phyloP scores from a whole-genome alignment of 1,140 invertebrate species.

The Lineus longissimus region DNA sequence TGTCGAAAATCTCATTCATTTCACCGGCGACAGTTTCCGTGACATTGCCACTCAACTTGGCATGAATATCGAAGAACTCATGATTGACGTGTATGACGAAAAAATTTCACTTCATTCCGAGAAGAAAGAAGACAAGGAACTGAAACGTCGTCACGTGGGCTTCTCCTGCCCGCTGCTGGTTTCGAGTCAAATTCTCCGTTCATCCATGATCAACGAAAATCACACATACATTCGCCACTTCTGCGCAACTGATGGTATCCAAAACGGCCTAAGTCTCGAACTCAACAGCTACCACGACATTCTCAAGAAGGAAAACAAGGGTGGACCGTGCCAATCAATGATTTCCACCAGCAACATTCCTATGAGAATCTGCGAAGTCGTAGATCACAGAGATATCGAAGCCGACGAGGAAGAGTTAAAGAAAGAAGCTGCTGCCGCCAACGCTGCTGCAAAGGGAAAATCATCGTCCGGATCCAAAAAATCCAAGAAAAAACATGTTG shows the following conservation, averaged over 20 bases:
- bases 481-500: neutral
- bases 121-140: conserved; percentile 7
- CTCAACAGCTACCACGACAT: conserved; percentile 1
- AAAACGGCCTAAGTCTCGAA: neutral
- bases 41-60: neutral
- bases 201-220: conserved; percentile 5
- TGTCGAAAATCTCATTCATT: conserved; percentile 4
- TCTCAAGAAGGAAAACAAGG: conserved; percentile 3
- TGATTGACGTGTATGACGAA: conserved; percentile 5
- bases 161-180: conserved; percentile 5
- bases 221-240: conserved; percentile 1
- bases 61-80: conserved; percentile 5
- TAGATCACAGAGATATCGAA: neutral
- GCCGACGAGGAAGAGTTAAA: conserved; percentile 4
- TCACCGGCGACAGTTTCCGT: neutral
- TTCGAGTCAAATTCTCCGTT: neutral
- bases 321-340: neutral
- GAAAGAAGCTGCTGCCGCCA: neutral
- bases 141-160: neutral
- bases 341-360: conserved; percentile 8
- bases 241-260: neutral
- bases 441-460: too few relatives aligned
- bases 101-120: neutral
- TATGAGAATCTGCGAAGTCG: conserved; percentile 4
- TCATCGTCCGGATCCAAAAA: neutral